These are phyloP conservation scores for Tipula lateralis DNA, from an alignment of 2,888 invertebrate species.

Conservation along the genomic window DNA sequence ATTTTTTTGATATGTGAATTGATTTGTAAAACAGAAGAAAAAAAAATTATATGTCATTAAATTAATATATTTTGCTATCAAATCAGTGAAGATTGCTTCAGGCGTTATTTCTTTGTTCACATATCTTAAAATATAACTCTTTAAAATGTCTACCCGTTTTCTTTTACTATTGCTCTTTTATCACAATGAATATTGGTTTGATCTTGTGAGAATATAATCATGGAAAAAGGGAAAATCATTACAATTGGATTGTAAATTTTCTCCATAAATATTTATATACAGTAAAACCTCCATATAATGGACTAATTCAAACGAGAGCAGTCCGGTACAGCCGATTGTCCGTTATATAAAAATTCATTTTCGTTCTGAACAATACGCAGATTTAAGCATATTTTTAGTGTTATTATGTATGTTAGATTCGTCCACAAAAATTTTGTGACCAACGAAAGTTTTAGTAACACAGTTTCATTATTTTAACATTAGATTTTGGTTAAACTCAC, in stretches of 20 bases:
- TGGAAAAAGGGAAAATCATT: background rate
- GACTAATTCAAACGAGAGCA: too few species aligned
- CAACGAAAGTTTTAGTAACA: too few species aligned
- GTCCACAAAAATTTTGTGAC: too few species aligned
- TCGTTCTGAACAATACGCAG: too few species aligned
- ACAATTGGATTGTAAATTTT: background rate
- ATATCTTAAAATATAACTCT: background rate
- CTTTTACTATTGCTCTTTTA: background rate
- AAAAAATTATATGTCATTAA: background rate
- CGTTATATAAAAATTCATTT: too few species aligned
- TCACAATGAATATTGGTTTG: background rate
- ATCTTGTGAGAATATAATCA: background rate
- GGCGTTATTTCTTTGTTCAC: background rate
- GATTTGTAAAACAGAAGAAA: conserved; percentile 12
- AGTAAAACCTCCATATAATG: too few species aligned
- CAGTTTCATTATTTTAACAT: too few species aligned
- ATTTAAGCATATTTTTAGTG: too few species aligned
- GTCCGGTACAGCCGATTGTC: too few species aligned
- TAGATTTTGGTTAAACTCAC: too few species aligned
- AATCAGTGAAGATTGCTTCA: background rate
- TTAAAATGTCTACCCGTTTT: background rate
- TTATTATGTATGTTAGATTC: too few species aligned
- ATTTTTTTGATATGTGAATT: conserved; percentile 8
- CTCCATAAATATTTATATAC: too few species aligned
- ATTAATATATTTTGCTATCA: background rate